phyloP scores from a whole-genome alignment of 2,888 invertebrate genomes.

The Octodonta nipae region DNA sequence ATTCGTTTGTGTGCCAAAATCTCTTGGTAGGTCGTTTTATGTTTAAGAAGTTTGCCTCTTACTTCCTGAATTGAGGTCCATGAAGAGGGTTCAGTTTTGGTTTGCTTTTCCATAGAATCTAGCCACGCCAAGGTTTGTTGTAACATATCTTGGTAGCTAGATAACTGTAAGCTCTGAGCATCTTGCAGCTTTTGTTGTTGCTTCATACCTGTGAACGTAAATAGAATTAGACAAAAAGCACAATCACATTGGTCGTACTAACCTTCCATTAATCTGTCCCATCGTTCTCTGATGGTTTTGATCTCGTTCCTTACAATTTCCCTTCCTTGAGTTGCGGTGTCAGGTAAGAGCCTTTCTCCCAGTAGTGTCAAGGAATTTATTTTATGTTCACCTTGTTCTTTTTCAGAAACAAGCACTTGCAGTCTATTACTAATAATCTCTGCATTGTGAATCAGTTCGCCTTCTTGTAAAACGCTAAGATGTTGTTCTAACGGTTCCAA shows the following conservation, averaged over 20 bases:
- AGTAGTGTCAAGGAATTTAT: constrained; percentile 59
- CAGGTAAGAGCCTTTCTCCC: constrained; percentile 82
- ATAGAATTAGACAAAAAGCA: neutral
- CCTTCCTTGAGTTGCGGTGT: constrained; percentile 81
- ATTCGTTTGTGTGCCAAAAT: constrained; percentile 79
- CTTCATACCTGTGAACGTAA: constrained; percentile 39
- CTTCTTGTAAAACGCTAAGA: constrained; percentile 50
- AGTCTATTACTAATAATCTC: constrained; percentile 56
- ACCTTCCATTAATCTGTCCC: constrained; percentile 77
- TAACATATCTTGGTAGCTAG: constrained; percentile 73
- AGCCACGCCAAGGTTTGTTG: constrained; percentile 77
- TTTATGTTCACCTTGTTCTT: constrained; percentile 71
- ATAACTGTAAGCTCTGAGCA: constrained; percentile 68
- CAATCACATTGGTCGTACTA: constrained; percentile 9
- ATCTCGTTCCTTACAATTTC: constrained; percentile 79
- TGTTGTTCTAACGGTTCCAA: constrained; percentile 62
- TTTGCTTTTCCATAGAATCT: constrained; percentile 66
- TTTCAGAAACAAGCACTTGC: constrained; percentile 61
- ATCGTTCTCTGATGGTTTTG: constrained; percentile 65
- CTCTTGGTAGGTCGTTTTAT: constrained; percentile 78
- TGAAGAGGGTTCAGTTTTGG: constrained; percentile 57
- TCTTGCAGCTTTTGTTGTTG: constrained; percentile 77
- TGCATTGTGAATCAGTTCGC: constrained; percentile 42
- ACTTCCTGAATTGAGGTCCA: constrained; percentile 75
- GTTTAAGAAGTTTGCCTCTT: constrained; percentile 68